Percentiles rank a stretch among this genome's conserved stretches.
These are phyloP conservation scores for Geophilus truncorum DNA, from an alignment of 2,888 invertebrate species.

Conservation along the genomic window DNA sequence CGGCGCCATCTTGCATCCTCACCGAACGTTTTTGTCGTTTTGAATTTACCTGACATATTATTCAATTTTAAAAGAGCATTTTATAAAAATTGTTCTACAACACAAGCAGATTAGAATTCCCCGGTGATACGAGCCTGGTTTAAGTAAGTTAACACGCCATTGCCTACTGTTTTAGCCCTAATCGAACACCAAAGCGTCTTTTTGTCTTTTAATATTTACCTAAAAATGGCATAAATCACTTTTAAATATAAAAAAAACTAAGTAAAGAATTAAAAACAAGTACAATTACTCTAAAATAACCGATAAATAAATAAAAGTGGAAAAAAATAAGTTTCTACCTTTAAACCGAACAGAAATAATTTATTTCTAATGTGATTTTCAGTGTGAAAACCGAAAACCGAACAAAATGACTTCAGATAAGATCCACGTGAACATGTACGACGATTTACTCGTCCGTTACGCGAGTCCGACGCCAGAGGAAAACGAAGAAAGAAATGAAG, in stretches of 20 bases:
- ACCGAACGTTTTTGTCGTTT: neutral
- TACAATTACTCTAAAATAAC: no score
- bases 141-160: neutral
- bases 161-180: neutral
- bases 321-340: no score
- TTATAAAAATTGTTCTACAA: neutral
- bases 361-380: neutral
- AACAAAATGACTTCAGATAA: neutral
- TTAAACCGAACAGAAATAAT: neutral
- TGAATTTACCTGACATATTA: neutral
- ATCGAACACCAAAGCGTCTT: neutral
- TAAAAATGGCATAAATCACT: no score
- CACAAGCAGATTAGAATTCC: neutral
- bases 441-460: neutral
- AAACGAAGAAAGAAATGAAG: neutral
- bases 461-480: neutral
- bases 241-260: no score
- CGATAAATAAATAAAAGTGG: no score
- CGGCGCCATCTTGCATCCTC: neutral
- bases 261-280: no score
- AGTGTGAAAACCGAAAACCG: neutral
- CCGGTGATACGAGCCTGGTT: neutral
- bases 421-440: constrained; percentile 22
- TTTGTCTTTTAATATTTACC: neutral
- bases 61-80: neutral